Evolutionary conservation across 2,888 invertebrate genomes (phyloP), one percentile per base, ranked within the genome.

Genomic region (Antheraea assamensis): DNA sequence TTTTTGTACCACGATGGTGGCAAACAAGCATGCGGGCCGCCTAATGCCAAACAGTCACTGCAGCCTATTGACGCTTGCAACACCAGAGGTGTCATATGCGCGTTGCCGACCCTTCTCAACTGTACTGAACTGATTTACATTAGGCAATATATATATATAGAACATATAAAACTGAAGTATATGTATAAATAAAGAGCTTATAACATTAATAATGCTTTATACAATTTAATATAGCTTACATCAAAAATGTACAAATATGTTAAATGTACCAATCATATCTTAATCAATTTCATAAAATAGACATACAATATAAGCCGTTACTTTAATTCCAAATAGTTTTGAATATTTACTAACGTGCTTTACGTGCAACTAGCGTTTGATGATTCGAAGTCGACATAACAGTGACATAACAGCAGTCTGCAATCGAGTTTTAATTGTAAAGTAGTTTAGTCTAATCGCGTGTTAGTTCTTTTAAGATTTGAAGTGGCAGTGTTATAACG

Each of bases 401-500:
- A 64, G 30, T 72, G 72, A 72, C 66, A 68, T 72, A 70, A 70
- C 35, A 68, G 27, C 42, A 61, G 42, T 52, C n/a, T 27, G 24
- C 52, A 70, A 24, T 31, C 55, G 21, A 27, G 61, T 64, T 64
- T 30, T 64, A 64, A 17, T 64, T 64, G 30, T 58, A 64, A n/a
- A 30, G 61, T 64, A 5, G 42, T 49, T 78, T 77, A 81, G 80
- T 81, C 81, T 71, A 76, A 73, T 64, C 76, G 80, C 80, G 80
- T 80, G 76, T 77, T 74, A 73, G 78, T 79, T 79, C 80, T 80
- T 73, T 77, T 75, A 73, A 77, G 76, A 75, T 61, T 49, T 61
- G 24, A 55, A 35, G 42, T 71, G 47, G 70, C 61, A 30, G 70
- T 27, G 31, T 81, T 81, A 76, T 76, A 68, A 27, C 61, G 30